Evolutionary conservation across 2,888 invertebrate species (phyloP).

Genomic region (Drosophila ustulata): DNA sequence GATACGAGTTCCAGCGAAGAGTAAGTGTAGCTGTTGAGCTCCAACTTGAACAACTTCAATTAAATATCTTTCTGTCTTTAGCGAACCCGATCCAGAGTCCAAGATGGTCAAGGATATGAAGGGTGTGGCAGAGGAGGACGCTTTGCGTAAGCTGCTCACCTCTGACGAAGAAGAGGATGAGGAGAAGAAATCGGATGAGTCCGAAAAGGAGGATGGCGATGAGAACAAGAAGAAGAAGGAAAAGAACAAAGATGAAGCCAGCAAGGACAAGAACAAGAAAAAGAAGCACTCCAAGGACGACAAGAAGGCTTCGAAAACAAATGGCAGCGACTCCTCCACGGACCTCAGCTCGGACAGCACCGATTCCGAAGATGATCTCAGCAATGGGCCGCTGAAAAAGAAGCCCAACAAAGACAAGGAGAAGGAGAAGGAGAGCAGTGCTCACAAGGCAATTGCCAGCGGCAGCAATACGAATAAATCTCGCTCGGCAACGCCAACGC

Average conservation of each 20-base stretch:
- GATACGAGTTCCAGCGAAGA: conserved; percentile 94
- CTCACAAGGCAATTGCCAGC: conserved; percentile 77
- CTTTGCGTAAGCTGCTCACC: conserved; percentile 92
- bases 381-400: conserved; percentile 85
- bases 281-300: conserved; percentile 88
- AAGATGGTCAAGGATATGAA: conserved; percentile 93
- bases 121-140: conserved; percentile 96
- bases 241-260: conserved; percentile 85
- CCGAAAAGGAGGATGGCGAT: conserved; percentile 89
- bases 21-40: conserved; percentile 81
- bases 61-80: conserved; percentile 61
- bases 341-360: conserved; percentile 90
- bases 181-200: conserved; percentile 91
- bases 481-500: conserved; percentile 85
- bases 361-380: conserved; percentile 89
- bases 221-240: conserved; percentile 91
- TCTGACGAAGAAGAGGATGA: conserved; percentile 96
- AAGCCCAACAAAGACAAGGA: conserved; percentile 75
- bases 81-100: conserved; percentile 90
- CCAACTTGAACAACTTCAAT: background rate
- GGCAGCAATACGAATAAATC: conserved; percentile 79
- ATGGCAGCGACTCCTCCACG: conserved; percentile 87
- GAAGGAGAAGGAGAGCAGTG: conserved; percentile 64
- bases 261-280: conserved; percentile 87
- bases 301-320: conserved; percentile 85